Evolutionary conservation across 53 echinoderm and acorn worm genomes (phyloP), one percentile per base, ranked within the genome.

Genomic region (Temnopleurus reevesii): DNA sequence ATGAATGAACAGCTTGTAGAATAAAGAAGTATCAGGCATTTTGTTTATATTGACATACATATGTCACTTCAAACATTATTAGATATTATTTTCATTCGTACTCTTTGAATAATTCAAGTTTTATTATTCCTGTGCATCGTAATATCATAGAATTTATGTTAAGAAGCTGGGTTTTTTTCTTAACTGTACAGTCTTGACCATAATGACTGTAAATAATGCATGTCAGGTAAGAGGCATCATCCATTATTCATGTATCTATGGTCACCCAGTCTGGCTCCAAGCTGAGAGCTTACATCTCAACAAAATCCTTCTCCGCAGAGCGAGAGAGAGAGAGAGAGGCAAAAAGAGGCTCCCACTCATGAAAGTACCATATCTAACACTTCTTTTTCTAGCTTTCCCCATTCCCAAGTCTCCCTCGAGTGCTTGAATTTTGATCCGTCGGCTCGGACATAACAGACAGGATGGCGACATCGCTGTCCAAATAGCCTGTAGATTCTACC

Each of bases 231-330:
- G 45, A 46, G 46, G 5, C 15, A 29, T 49, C 79, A 47, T 79
- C 46, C 79, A 79, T 79, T 85, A 87, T 87, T 65, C 64, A 87
- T 87, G 88, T 30, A 47, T 55, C 34, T 36, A 5, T 54, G 88
- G 88, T 53, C 88, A 71, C 30, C 47, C 88, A 87, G 88, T 46
- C 88, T 87, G 88, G 71, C 88, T 49, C 88, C 88, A 53, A 0
- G 15, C 53, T 64, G 53, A 71, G 85, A 60, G 59, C 85, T 57
- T 43, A 56, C 49, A 28, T 83, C 83, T 55, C 83, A 55, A 53
- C 59, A 41, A 9, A 59, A 35, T 30, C 9, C 83, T 2, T 83
- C 7, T 31, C 31, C 83, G 5, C 35, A 77, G 77, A 43, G 83
- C 18, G 83, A 49, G 80, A 23, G 0, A 19, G 57, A 30, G 55